Base-by-base conservation (phyloP, 2,797 vertebrate species). In the Crypturellus tataupa region DNA sequence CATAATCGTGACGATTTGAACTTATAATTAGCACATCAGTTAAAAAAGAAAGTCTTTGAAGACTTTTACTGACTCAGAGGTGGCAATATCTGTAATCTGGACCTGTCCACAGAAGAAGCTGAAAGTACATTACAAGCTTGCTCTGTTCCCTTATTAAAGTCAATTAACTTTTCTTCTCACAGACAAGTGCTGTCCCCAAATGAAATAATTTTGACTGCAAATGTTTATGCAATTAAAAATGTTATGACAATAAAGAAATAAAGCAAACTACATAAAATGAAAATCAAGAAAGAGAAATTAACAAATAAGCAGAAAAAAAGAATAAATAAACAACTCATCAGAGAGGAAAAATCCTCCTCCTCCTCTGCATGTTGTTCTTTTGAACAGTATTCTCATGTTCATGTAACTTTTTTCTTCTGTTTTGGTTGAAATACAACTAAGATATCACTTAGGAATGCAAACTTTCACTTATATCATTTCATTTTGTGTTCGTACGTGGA, bases 31-130 rank as follows among this genome's bases (percentile, higher is more conserved):
- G 42, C 20, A 80, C 85, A 60, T 71, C 14, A 55, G 24, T 40
- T 29, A 77, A 80, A 85, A 85, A 94, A 55, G 20, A 47, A 86
- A 78, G 42, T 63, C 35, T 71, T 80, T 77, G 35, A 90, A 90
- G 40, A 62, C 21, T 37, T 70, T 88, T 69, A 53, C 7, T 3
- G 46, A 44, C 17, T 67, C 69, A 59, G 29, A 81, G 12, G 63
- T 64, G 81, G 89, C 80, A 76, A 84, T 76, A 77, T 25, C 35
- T 23, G 31, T 29, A 42, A 64, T 47, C 33, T 63, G 58, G 44
- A 80, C 37, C 73, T 79, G 87, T 51, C 33, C 4, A 4, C 18
- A 55, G 47, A 78, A 75, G 42, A 69, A 65, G 15, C 12, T 65
- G 59, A 1, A 63, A 69, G n/a, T 24, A 51, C 16, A 71, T 33